These are phyloP conservation scores for Phocides pigmalion DNA, from an alignment of 1,140 invertebrate genomes.

Conservation along the genomic window DNA sequence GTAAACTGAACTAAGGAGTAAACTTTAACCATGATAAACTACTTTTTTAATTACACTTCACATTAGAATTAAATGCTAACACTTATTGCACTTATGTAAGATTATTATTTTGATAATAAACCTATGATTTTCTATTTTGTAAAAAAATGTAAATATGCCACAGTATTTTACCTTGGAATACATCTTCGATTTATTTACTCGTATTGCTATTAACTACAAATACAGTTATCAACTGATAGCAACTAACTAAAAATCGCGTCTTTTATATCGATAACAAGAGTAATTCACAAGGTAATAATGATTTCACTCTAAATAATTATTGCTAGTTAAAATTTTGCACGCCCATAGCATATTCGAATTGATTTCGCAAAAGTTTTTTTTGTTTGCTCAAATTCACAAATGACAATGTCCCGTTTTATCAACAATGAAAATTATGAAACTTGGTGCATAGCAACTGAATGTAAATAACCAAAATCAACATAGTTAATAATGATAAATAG, in stretches of 20 bases:
- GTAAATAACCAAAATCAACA: not conserved
- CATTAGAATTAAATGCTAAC: not conserved
- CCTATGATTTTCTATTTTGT: too few species aligned
- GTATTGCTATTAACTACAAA: conserved; percentile 39
- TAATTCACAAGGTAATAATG: conserved; percentile 56
- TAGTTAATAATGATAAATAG: too few species aligned
- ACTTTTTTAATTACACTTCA: conserved; percentile 10
- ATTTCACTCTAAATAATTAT: conserved; percentile 57
- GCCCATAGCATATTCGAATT: conserved; percentile 5
- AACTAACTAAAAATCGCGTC: conserved; percentile 42
- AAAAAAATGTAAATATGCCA: not conserved
- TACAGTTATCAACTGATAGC: conserved; percentile 54
- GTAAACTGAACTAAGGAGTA: too few species aligned
- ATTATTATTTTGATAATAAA: too few species aligned
- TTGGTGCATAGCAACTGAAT: conserved; percentile 16
- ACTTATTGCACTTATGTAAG: too few species aligned
- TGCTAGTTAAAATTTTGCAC: conserved; percentile 12
- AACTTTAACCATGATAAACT: too few species aligned
- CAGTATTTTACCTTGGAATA: conserved; percentile 50
- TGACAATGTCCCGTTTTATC: conserved; percentile 12
- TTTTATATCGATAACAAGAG: conserved; percentile 67
- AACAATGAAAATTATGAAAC: conserved; percentile 6
- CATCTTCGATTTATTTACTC: conserved; percentile 44
- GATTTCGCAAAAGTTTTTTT: conserved; percentile 25
- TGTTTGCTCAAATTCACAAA: conserved; percentile 7